These are phyloP conservation scores for Rostratula benghalensis DNA, from an alignment of 2,113 vertebrate genomes.

Conservation along the genomic window DNA sequence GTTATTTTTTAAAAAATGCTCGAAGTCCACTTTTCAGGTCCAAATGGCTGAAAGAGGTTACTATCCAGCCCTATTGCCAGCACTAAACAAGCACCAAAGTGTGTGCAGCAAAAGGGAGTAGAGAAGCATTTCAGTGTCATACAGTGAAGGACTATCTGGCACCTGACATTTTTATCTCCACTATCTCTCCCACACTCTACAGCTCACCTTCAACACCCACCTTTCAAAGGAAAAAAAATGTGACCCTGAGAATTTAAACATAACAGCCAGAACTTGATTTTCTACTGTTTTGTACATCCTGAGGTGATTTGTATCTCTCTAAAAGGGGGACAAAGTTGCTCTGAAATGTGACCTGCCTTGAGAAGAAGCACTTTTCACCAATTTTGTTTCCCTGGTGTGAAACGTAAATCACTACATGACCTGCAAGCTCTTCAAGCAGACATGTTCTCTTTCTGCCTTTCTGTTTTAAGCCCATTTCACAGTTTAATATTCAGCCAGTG, in stretches of 20 bases:
- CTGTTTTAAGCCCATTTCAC: background rate
- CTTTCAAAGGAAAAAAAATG: background rate
- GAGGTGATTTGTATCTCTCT: background rate
- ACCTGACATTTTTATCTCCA: background rate
- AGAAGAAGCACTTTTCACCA: background rate
- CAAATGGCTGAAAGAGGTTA: background rate
- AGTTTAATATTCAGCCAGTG: background rate
- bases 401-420: accelerated
- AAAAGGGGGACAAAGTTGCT: background rate
- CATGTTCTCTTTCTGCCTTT: background rate
- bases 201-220: background rate
- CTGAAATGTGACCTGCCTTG: background rate
- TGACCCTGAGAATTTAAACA: background rate
- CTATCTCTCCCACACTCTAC: background rate
- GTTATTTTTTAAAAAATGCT: background rate
- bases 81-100: background rate
- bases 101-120: background rate
- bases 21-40: background rate
- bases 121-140: background rate
- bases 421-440: background rate
- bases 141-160: background rate
- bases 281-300: background rate
- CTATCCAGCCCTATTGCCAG: background rate
- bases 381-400: background rate
- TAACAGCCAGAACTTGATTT: background rate